Evolutionary conservation across 1,140 invertebrate species (phyloP).

Genomic region (Bicyclus anynana): DNA sequence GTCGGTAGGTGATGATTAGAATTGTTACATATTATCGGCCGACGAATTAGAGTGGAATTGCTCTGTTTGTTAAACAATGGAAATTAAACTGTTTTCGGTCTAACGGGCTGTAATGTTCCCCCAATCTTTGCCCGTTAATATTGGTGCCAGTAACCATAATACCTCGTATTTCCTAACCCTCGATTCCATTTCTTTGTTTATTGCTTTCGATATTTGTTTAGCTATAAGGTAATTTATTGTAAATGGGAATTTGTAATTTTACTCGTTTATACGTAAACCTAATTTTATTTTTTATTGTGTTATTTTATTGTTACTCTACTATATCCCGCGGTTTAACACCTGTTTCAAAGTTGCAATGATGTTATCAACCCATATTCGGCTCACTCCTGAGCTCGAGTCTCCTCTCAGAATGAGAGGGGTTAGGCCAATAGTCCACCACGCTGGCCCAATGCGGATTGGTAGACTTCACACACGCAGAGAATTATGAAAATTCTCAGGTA

Average conservation of each 20-base stretch:
- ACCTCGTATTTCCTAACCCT: conserved; percentile 14
- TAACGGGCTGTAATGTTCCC: conserved; percentile 52
- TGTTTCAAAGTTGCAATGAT: no score
- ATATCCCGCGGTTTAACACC: no score
- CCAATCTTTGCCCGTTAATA: conserved; percentile 51
- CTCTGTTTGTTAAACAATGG: conserved; percentile 58
- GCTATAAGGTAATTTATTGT: background rate
- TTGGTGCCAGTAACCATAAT: conserved; percentile 49
- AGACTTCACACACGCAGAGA: no score
- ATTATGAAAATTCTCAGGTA: no score
- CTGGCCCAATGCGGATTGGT: no score
- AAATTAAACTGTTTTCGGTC: conserved; percentile 61
- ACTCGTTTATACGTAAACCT: background rate
- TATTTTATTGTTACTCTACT: no score
- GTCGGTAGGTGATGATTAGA: conserved; percentile 53
- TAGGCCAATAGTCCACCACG: no score
- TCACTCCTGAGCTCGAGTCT: no score
- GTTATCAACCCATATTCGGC: no score
- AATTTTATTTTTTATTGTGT: no score
- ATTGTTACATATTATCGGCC: conserved; percentile 62
- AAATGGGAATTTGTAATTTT: background rate
- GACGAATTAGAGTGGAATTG: conserved; percentile 53
- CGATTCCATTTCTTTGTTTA: conserved; percentile 7
- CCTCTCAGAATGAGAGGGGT: no score
- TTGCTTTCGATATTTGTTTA: background rate